Conservation (phyloP, 1,140 invertebrate species). For the Chrysomallon squamiferum region DNA sequence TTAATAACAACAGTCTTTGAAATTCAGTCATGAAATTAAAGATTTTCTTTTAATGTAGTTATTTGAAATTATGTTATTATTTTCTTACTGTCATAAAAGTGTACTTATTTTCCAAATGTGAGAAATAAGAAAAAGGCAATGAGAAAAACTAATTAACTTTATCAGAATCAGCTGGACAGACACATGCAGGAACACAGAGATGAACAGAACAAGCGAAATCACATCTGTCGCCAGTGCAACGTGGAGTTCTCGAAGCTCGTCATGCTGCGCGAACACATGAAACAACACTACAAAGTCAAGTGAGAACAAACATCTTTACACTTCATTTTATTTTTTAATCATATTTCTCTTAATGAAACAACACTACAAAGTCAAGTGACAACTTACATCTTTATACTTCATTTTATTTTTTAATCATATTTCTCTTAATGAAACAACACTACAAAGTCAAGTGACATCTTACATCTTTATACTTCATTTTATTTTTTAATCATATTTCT, state of each 20-base stretch:
- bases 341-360: slow-evolving; percentile 64
- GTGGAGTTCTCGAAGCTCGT: slow-evolving; percentile 59
- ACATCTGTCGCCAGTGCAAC: slow-evolving; percentile 62
- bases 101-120: no score
- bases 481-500: slow-evolving; percentile 46
- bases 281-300: slow-evolving; percentile 68
- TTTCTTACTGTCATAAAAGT: no score
- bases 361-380: slow-evolving; percentile 67
- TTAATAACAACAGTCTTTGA: not conserved
- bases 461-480: not conserved
- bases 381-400: not conserved
- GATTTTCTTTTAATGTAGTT: no score
- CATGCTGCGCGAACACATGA: slow-evolving; percentile 66
- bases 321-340: not conserved
- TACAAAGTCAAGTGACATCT: not conserved
- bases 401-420: slow-evolving; percentile 13
- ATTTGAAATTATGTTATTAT: no score
- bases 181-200: slow-evolving; percentile 66
- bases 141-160: no score
- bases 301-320: slow-evolving; percentile 26
- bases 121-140: no score
- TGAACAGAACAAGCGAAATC: slow-evolving; percentile 56
- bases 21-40: not conserved
- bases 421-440: slow-evolving; percentile 44
- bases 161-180: slow-evolving; percentile 66